Base-by-base conservation (phyloP, 2,888 invertebrate genomes). In the Lepidochrysops patricia region DNA sequence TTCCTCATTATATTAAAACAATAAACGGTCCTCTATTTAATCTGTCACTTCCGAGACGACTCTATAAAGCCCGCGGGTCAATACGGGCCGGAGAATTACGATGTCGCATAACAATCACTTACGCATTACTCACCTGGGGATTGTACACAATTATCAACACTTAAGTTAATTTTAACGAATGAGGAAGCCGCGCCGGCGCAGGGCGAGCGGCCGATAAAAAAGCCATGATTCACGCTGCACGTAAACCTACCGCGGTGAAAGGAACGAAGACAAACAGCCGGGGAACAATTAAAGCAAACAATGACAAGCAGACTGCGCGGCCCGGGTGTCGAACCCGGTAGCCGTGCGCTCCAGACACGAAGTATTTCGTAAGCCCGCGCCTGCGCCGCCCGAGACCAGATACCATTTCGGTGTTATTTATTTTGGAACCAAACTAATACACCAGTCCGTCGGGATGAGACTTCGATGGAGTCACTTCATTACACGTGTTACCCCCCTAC, bases 371-470 rank as follows among this genome's bases (percentile, higher is more conserved):
- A 63, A 63, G 48, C 54, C 35, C 57, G 54, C 61, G 37, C 57
- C 34, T 15, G 15, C 43, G 62, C 61, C 57, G 62, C 61, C 57
- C 61, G 61, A 57, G 63, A 57, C 58, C 23, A 6, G 57, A 29
- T 57, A 57, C 43, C 12, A 13, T 37, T 57, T 57, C 13, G 57
- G 29, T 57, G 43, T 48, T 57, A 29, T 57, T 57, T 57, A 57
- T 48, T 57, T 48, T 48, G 2, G 23, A 49, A 12, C 6, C 29
- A 9, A 23, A 23, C 4, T 37, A 72, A 67, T 65, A 73, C 74
- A 80, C 80, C 74, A 79, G 78, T 80, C 79, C 79, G 72, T 72
- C 78, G n/a, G n/a, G n/a, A n/a, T n/a, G n/a, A n/a, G n/a, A n/a
- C n/a, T n/a, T n/a, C n/a, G n/a, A n/a, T n/a, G n/a, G n/a, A n/a